Evolutionary conservation across 2,797 vertebrate species (phyloP).

Genomic region (Lycodopsis pacificus): DNA sequence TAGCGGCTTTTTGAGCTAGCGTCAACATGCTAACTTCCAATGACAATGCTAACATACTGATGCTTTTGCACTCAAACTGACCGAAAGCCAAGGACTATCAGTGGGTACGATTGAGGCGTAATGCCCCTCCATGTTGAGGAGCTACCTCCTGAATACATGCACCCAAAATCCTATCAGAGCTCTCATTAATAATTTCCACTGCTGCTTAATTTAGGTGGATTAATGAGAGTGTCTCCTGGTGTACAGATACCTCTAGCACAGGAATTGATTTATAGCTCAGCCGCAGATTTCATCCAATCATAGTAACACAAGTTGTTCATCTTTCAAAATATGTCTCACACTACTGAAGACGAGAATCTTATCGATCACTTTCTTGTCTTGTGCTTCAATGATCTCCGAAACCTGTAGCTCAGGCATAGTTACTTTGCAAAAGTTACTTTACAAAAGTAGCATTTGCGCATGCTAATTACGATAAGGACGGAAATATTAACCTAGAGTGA

Average conservation of each 20-base stretch:
- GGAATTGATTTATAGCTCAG: not conserved
- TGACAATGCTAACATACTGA: not conserved
- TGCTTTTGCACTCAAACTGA: not conserved
- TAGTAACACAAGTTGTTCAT: not conserved
- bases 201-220: slow-evolving; percentile 23
- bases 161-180: not conserved
- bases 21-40: not conserved
- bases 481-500: slow-evolving; percentile 38
- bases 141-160: slow-evolving; percentile 2
- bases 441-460: slow-evolving; percentile 40
- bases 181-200: slow-evolving; percentile 24
- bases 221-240: not conserved
- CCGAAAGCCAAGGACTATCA: slow-evolving; percentile 2
- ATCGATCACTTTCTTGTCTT: not conserved
- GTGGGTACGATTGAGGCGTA: not conserved
- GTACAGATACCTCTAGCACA: not conserved
- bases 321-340: not conserved
- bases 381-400: not conserved
- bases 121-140: not conserved
- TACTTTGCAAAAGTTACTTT: slow-evolving; percentile 13
- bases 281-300: not conserved
- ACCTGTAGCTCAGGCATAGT: not conserved
- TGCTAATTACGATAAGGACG: slow-evolving; percentile 64
- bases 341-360: not conserved
- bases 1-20: not conserved